phyloP scores from a whole-genome alignment of 2,888 invertebrate species.

The Morpho deidamia region DNA sequence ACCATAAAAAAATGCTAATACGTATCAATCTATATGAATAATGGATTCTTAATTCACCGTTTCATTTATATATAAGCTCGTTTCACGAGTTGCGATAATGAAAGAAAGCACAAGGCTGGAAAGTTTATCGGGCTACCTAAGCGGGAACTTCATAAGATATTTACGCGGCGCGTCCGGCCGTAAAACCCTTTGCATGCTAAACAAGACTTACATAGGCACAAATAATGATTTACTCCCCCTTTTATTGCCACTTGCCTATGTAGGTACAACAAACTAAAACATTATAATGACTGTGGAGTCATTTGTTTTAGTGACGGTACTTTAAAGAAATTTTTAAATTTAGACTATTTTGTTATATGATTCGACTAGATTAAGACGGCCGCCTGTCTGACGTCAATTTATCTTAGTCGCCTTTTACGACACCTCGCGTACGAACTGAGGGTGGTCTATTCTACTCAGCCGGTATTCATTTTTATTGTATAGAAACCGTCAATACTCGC shows the following conservation, averaged over 20 bases:
- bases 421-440: too few relatives aligned
- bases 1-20: too few relatives aligned
- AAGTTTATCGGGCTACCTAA: slow-evolving; percentile 21
- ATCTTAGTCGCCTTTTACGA: too few relatives aligned
- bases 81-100: slow-evolving; percentile 27
- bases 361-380: too few relatives aligned
- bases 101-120: slow-evolving; percentile 23
- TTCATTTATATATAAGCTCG: slow-evolving; percentile 12
- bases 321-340: too few relatives aligned
- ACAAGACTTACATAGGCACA: slow-evolving; percentile 38
- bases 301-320: background rate
- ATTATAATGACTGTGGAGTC: background rate
- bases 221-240: slow-evolving; percentile 38
- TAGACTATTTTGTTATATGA: too few relatives aligned
- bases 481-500: too few relatives aligned
- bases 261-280: background rate
- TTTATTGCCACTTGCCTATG: slow-evolving; percentile 24
- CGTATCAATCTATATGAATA: background rate
- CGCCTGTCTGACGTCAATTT: too few relatives aligned
- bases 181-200: slow-evolving; percentile 49
- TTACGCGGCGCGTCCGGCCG: slow-evolving; percentile 34
- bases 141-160: slow-evolving; percentile 37
- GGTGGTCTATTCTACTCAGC: too few relatives aligned
- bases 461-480: too few relatives aligned
- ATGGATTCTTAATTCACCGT: background rate